These are phyloP conservation scores for Temnothorax ravouxi DNA, from an alignment of 2,888 invertebrate genomes.

Conservation along the genomic window DNA sequence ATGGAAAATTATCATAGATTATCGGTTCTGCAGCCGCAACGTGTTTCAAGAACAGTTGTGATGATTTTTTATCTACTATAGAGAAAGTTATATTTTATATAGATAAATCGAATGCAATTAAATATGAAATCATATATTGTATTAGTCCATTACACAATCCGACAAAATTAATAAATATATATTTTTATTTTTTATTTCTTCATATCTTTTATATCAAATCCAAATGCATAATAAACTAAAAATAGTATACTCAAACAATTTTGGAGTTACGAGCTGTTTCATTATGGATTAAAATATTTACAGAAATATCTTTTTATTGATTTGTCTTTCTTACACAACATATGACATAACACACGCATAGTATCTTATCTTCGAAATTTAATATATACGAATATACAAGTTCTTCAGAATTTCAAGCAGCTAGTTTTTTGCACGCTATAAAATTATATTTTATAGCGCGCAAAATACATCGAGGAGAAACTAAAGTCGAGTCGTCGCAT, in stretches of 20 bases:
- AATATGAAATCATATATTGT: not conserved
- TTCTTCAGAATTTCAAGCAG: not conserved
- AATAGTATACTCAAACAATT: not conserved
- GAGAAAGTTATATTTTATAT: not conserved
- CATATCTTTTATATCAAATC: not conserved
- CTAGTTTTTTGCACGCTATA: not conserved
- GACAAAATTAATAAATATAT: not conserved
- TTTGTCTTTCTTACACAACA: not conserved
- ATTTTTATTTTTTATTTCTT: not conserved
- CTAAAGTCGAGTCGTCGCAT: slow-evolving; percentile 28
- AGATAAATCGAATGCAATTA: not conserved
- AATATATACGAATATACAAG: not conserved
- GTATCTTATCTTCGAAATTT: not conserved
- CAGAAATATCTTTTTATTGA: not conserved
- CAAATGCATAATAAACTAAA: not conserved
- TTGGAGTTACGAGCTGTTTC: not conserved
- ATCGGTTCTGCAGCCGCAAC: not conserved
- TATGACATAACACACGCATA: not conserved
- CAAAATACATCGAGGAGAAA: slow-evolving; percentile 19
- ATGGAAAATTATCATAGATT: not conserved
- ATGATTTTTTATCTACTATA: not conserved
- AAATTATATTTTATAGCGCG: not conserved
- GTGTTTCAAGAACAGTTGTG: not conserved
- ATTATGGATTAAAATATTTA: too few relatives aligned
- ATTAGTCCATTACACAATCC: not conserved